These are phyloP conservation scores for Chloebia gouldiae DNA, from an alignment of 2,113 vertebrate species.

Conservation along the genomic window DNA sequence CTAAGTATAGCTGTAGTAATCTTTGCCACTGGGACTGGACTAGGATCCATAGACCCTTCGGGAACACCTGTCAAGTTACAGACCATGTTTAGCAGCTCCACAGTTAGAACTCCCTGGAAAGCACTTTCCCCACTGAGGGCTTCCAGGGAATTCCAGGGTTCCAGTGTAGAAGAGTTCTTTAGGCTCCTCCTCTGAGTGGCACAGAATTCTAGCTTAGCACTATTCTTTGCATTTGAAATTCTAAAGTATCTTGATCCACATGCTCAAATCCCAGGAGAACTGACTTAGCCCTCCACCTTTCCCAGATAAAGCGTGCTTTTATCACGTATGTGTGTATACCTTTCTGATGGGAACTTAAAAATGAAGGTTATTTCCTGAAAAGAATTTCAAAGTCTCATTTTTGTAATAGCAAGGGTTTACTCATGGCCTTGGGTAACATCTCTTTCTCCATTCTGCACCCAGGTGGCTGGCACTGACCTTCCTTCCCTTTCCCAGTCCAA, in stretches of 20 bases:
- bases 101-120: not conserved
- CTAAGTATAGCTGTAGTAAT: not conserved
- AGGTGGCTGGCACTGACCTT: not conserved
- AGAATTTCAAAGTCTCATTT: not conserved
- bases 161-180: not conserved
- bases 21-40: not conserved
- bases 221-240: not conserved
- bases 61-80: not conserved
- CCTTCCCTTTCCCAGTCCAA: not conserved
- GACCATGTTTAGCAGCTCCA: not conserved
- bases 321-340: fast-evolving
- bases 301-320: not conserved
- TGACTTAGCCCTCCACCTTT: not conserved
- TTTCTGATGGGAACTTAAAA: not conserved
- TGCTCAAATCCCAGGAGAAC: not conserved
- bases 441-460: not conserved
- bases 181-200: not conserved
- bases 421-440: not conserved
- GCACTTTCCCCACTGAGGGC: not conserved
- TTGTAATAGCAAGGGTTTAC: not conserved
- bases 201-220: not conserved
- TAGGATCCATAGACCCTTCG: not conserved
- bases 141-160: not conserved
- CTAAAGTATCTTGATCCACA: not conserved
- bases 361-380: not conserved